phyloP scores from a whole-genome alignment of 1,140 invertebrate species.

The Drosophila subpulchrella region DNA sequence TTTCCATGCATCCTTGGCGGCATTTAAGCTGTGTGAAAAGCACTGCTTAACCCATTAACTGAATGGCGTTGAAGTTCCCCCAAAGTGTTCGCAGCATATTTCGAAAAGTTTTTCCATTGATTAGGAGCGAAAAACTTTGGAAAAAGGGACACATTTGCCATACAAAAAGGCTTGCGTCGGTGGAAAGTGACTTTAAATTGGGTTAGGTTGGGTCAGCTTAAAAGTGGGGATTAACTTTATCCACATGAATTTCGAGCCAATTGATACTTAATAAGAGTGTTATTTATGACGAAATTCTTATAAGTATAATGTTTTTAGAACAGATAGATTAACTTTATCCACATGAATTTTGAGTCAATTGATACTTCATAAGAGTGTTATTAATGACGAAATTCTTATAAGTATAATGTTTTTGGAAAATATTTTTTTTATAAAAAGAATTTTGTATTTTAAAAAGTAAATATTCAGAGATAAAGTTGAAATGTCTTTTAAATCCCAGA shows the following conservation, averaged over 20 bases:
- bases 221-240: background rate
- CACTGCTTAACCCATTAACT: constrained; percentile 45
- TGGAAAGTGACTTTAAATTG: constrained; percentile 3
- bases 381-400: background rate
- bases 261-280: background rate
- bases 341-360: background rate
- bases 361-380: background rate
- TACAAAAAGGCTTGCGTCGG: background rate
- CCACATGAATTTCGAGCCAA: background rate
- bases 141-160: constrained; percentile 4
- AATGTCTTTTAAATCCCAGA: no score
- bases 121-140: constrained; percentile 10
- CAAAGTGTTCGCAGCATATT: constrained; percentile 27
- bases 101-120: constrained; percentile 26
- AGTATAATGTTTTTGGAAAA: background rate
- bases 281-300: background rate
- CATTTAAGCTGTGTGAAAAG: constrained; percentile 40
- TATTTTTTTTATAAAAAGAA: no score
- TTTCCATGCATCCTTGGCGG: constrained; percentile 35
- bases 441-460: no score
- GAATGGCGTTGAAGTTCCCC: constrained; percentile 23
- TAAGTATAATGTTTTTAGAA: background rate
- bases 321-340: background rate
- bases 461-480: no score
- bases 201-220: background rate